Evolutionary conservation across 2,888 invertebrate species (phyloP).

Genomic region (Prosapia bicincta): DNA sequence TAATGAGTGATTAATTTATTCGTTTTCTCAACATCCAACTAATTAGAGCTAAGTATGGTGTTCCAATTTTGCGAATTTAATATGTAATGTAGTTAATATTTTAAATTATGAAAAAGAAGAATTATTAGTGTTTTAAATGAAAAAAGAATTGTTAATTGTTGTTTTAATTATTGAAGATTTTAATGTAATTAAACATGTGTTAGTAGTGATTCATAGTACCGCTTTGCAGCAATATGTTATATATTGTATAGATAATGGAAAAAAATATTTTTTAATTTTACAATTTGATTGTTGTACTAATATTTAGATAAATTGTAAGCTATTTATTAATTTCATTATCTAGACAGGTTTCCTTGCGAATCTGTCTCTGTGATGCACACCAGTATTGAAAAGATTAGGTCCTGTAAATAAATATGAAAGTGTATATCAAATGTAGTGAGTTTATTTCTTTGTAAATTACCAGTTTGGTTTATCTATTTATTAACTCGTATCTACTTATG

Average conservation of each 20-base stretch:
- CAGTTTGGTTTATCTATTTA: background rate
- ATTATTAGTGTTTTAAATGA: slow-evolving; percentile 12
- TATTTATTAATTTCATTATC: background rate
- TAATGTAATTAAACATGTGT: slow-evolving; percentile 2
- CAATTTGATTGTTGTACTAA: background rate
- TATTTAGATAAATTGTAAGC: background rate
- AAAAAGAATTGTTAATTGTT: background rate
- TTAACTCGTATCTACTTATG: too few species aligned
- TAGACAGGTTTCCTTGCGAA: background rate
- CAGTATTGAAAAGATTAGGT: slow-evolving; percentile 12
- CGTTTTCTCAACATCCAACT: background rate
- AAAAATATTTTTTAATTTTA: background rate
- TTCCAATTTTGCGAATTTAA: slow-evolving; percentile 10
- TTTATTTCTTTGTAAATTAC: background rate
- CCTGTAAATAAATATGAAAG: slow-evolving; percentile 2
- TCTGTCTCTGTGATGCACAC: slow-evolving; percentile 16
- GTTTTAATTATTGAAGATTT: slow-evolving; percentile 1
- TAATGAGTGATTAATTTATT: too few species aligned
- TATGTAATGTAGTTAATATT: background rate
- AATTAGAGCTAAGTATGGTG: background rate
- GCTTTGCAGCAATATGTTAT: background rate
- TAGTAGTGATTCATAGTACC: background rate
- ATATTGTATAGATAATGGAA: background rate
- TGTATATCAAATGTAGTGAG: background rate
- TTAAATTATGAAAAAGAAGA: background rate